phyloP scores from a whole-genome alignment of 2,888 invertebrate genomes.

The Cybosia mesomella region DNA sequence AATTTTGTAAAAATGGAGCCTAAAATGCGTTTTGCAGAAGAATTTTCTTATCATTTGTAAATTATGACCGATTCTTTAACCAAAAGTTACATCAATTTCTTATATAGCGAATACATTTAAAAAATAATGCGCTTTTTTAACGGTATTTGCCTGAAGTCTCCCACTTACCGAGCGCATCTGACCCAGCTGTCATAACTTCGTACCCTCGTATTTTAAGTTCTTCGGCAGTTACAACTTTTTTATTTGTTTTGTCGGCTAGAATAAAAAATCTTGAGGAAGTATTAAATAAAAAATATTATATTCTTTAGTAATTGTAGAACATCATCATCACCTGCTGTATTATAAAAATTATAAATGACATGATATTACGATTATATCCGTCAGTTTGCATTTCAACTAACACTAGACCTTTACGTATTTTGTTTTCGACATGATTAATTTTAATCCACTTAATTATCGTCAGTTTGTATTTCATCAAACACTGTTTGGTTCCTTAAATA shows the following conservation, averaged over 20 bases:
- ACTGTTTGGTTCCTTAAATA: too few relatives aligned
- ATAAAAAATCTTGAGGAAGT: constrained; percentile 26
- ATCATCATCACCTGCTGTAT: not conserved
- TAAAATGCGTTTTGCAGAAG: too few relatives aligned
- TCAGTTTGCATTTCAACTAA: not conserved
- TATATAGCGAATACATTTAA: not conserved
- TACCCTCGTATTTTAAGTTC: constrained; percentile 55
- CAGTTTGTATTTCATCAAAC: too few relatives aligned
- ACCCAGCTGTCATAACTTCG: constrained; percentile 52
- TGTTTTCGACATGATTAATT: too few relatives aligned
- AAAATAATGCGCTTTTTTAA: constrained; percentile 20
- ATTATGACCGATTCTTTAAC: not conserved
- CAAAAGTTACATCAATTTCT: not conserved
- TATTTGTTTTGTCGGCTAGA: constrained; percentile 40
- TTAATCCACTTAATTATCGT: too few relatives aligned
- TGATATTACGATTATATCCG: not conserved
- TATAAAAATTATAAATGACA: not conserved
- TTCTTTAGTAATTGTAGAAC: not conserved
- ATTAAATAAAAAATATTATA: constrained; percentile 22
- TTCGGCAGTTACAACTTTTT: constrained; percentile 45
- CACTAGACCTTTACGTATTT: not conserved
- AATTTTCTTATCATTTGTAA: not conserved
- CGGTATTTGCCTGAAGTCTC: constrained; percentile 17
- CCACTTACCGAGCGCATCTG: constrained; percentile 24
- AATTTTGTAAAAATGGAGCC: not conserved